These are phyloP conservation scores for Coelopa pilipes DNA, from an alignment of 2,888 invertebrate species.

Conservation along the genomic window DNA sequence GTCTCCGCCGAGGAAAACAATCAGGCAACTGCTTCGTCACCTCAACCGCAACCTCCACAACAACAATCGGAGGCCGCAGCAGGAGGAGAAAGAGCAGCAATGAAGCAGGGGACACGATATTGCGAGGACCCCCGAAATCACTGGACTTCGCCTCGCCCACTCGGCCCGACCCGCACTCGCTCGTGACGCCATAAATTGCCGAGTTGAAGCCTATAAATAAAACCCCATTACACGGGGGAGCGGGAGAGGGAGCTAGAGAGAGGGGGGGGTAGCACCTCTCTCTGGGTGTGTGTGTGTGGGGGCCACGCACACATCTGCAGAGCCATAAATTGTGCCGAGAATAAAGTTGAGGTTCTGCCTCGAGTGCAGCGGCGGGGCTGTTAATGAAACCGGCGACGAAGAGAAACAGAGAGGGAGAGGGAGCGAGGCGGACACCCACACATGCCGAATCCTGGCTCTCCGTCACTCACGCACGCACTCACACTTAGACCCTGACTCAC, in stretches of 20 bases:
- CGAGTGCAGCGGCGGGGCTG: too few species aligned
- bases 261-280: not conserved
- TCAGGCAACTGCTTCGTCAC: too few species aligned
- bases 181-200: constrained; percentile 49
- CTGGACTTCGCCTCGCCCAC: not conserved
- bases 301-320: not conserved
- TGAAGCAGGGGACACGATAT: not conserved
- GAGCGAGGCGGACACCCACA: not conserved
- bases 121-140: not conserved
- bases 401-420: too few species aligned
- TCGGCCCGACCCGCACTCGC: constrained; percentile 29
- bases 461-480: constrained; percentile 1
- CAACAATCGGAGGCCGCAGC: not conserved
- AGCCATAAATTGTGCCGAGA: not conserved
- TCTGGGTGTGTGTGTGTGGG: not conserved
- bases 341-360: not conserved
- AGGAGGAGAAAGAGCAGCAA: not conserved
- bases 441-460: not conserved
- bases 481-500: not conserved
- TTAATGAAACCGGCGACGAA: too few species aligned
- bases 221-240: constrained; percentile 38
- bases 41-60: not conserved
- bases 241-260: not conserved
- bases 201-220: constrained; percentile 50
- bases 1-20: too few species aligned